Evolutionary conservation across 2,888 invertebrate species (phyloP), one percentile per base, ranked within the genome.

Genomic region (Herminia tarsipennalis): DNA sequence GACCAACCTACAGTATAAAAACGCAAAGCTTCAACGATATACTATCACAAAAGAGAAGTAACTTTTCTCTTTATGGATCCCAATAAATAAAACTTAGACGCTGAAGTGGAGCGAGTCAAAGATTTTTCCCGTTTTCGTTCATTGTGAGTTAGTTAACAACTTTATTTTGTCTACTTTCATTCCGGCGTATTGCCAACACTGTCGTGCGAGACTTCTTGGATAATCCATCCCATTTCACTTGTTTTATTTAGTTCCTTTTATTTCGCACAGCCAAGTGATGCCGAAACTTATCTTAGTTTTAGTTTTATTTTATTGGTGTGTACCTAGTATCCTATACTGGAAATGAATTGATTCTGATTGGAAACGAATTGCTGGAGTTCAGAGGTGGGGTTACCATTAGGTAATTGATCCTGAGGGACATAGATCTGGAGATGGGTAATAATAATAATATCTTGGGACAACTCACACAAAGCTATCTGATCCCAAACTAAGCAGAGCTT

Each of bases 71-170:
- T 5, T 34, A 41, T 17, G 95, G 3, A 95, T 95, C 30, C 9
- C 41, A 35, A 42, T 35, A 29, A 29, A 35, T 42, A 29, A 42
- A 42, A 42, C 35, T 42, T 35, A 16, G 35, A 12, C 0, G 8
- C 13, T 4, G 16, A 95, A 58, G 79, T 95, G 32, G 95, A 94
- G 81, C 95, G 95, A 78, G 84, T 42, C 24, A 30, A 46, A 40
- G 25, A 36, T 36, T 46, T n/a, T 17, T 95, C 60, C 93, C 94
- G n/a, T 95, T 95, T 81, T 94, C 95, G 5, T 81, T 95, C 44
- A 95, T 35, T 41, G 62, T 42, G 17, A 51, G 43, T 50, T 51
- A 51, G 38, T 43, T 36, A 35, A 27, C n/a, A 22, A 47, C 18
- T 54, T 57, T 50, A 41, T 52, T 61, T 56, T 24, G 34, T 34